Conservation (phyloP, 2,113 vertebrate species). For the Scomber scombrus region DNA sequence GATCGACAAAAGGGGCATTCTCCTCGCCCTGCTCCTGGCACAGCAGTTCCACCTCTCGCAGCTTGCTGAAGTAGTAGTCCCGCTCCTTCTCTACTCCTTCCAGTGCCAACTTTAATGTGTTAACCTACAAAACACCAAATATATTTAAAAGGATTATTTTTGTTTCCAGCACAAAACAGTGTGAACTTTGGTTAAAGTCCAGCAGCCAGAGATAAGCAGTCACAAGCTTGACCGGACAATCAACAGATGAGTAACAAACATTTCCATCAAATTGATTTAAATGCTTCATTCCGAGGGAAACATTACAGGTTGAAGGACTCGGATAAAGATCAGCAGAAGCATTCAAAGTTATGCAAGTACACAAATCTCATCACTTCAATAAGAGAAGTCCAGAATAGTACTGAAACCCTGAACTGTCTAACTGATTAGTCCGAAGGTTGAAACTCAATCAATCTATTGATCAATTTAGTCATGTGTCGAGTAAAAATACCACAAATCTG, state of each 20-base stretch:
- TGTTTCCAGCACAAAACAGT: neutral
- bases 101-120: conserved; percentile 95
- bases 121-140: conserved; percentile 85
- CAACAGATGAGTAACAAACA: neutral
- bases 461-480: conserved; percentile 4
- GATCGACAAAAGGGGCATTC: conserved; percentile 91
- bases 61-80: conserved; percentile 99
- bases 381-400: neutral
- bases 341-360: neutral
- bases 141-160: neutral
- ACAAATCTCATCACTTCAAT: neutral
- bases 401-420: neutral
- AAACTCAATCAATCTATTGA: conserved; percentile 12
- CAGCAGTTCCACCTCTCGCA: conserved; percentile 97
- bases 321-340: neutral
- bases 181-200: neutral
- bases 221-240: neutral
- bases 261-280: neutral
- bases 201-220: neutral
- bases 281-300: neutral
- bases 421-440: neutral
- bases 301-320: neutral
- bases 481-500: neutral
- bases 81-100: conserved; percentile 98
- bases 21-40: conserved; percentile 97